Evolutionary conservation across 1,140 invertebrate genomes (phyloP).

Genomic region (Drosophila athabasca): DNA sequence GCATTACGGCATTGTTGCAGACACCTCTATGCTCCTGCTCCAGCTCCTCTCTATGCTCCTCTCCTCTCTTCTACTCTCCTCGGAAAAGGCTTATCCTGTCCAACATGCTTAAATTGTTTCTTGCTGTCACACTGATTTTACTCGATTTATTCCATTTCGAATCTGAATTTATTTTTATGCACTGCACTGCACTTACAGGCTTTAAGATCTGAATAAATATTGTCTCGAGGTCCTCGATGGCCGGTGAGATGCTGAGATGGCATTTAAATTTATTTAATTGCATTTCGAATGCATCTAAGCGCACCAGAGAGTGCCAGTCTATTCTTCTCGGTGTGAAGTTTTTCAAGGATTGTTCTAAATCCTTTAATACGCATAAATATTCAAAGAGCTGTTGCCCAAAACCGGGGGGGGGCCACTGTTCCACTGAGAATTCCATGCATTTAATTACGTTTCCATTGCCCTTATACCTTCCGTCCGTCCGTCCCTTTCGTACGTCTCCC

Average conservation of each 20-base stretch:
- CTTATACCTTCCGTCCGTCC: background rate
- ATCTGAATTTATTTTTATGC: conserved; percentile 63
- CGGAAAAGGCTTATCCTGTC: conserved; percentile 72
- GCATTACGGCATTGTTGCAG: conserved; percentile 72
- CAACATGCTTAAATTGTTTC: conserved; percentile 82
- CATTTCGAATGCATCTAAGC: conserved; percentile 42
- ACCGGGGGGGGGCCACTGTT: background rate
- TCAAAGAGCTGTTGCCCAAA: conserved; percentile 24
- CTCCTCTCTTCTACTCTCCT: conserved; percentile 12
- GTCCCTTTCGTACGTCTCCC: background rate
- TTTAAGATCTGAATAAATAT: conserved; percentile 74
- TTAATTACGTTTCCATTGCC: conserved; percentile 40
- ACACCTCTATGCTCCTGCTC: conserved; percentile 55
- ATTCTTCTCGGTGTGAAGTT: background rate
- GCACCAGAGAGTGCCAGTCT: conserved; percentile 1
- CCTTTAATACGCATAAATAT: conserved; percentile 44
- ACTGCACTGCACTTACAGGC: conserved; percentile 37
- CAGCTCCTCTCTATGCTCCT: background rate
- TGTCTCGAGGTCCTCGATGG: conserved; percentile 21
- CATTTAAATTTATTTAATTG: conserved; percentile 65
- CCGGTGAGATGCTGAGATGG: conserved; percentile 26
- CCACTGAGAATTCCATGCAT: conserved; percentile 22
- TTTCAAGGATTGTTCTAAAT: conserved; percentile 11
- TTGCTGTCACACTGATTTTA: conserved; percentile 80
- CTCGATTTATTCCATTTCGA: conserved; percentile 74